Base-by-base conservation (phyloP, 2,888 invertebrate species). In the Thelaira solivaga region DNA sequence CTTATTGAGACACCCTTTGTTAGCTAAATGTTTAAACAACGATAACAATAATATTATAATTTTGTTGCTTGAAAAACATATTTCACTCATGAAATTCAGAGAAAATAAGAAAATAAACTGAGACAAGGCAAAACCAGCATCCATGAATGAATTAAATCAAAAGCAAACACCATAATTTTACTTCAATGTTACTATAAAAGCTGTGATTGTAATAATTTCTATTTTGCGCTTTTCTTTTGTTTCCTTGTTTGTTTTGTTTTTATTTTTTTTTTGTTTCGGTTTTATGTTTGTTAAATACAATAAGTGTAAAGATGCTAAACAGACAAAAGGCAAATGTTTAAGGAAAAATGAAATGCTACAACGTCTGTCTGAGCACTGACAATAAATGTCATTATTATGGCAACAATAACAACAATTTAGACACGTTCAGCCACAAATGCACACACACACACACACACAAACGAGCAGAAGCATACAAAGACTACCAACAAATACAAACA, bases 141-240 rank as follows among this genome's bases (percentile, higher is more conserved):
- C 18, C 18, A 20, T 26, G 13, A 45, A 41, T 45, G 18, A 69
- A 47, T 39, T 45, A 53, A 53, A 43, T 62, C 20, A 43, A 62
- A 55, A 72, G 29, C 64, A 64, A 31, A 59, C 51, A 74, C 24
- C 13, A 51, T 65, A 59, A 51, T 74, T 59, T 59, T 24, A 51
- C 53, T 36, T 39, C 47, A 53, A 51, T 59, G 13, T 64, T 68
- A 24, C 31, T 67, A 36, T 22, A 53, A 51, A 68, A 53, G 39
- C 69, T 51, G 43, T 65, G 71, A 67, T 72, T 61, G 45, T 65
- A 43, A 65, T 34, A 43, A 53, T 61, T 43, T 11, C 18, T 4
- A 24, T 53, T 20, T 43, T 53, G 18, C 20, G 53, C 7, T 43
- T 41, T 31, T 61, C 7, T 43, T 41, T 31, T 47, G 26, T 34